Conservation (phyloP, 2,888 invertebrate genomes). For the Oxyteleia sp. region DNA sequence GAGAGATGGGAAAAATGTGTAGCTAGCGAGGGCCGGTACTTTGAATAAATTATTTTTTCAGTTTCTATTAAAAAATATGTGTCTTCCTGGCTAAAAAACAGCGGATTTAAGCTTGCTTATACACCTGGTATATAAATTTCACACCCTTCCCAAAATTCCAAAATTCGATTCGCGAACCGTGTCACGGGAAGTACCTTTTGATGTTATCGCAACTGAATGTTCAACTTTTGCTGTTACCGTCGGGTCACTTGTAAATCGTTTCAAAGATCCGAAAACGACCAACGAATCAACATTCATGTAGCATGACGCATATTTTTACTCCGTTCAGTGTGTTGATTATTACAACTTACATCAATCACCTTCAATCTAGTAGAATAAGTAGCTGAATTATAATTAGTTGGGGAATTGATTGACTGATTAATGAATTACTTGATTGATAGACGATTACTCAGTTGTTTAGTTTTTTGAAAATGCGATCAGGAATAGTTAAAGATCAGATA, state of each 20-base stretch:
- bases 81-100: too few species aligned
- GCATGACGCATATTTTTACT: constrained; percentile 52
- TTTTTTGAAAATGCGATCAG: not conserved
- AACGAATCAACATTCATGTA: constrained; percentile 22
- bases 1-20: too few species aligned
- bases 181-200: not conserved
- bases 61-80: too few species aligned
- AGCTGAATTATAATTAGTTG: constrained; percentile 42
- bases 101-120: too few species aligned
- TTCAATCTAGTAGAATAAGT: constrained; percentile 57
- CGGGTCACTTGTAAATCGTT: not conserved
- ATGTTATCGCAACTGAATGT: constrained; percentile 11
- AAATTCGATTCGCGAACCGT: not conserved
- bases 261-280: not conserved
- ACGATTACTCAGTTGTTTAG: constrained; percentile 4
- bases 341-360: constrained; percentile 19
- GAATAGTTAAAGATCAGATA: not conserved
- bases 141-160: not conserved
- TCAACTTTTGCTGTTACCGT: constrained; percentile 9
- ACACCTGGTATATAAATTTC: too few species aligned
- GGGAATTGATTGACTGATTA: constrained; percentile 12
- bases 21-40: too few species aligned
- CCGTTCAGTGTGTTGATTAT: constrained; percentile 41
- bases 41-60: too few species aligned
- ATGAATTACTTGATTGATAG: constrained; percentile 5